These are phyloP conservation scores for Zelleria hepariella DNA, from an alignment of 2,888 invertebrate species.

Conservation along the genomic window DNA sequence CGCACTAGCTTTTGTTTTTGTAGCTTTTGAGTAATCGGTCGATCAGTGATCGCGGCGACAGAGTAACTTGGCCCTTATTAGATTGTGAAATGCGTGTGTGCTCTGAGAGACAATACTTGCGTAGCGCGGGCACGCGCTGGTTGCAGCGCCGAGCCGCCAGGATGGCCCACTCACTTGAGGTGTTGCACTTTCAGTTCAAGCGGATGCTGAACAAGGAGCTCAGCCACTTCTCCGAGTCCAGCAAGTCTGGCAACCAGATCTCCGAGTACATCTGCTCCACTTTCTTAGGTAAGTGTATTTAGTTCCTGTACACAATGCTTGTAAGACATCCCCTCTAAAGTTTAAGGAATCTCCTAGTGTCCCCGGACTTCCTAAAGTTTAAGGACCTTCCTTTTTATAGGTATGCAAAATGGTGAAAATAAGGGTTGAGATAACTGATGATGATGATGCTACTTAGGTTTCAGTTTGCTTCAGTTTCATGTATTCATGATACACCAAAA, in stretches of 20 bases:
- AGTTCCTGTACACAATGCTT: neutral
- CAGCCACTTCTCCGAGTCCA: conserved; percentile 98
- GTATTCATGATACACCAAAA: no score
- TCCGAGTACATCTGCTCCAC: conserved; percentile 99
- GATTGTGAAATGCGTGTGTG: conserved; percentile 61
- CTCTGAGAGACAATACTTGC: conserved; percentile 54
- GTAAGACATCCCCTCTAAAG: no score
- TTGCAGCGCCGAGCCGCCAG: conserved; percentile 42
- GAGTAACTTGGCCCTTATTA: neutral
- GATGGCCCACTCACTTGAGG: conserved; percentile 59
- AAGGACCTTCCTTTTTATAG: no score
- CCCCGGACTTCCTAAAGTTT: no score
- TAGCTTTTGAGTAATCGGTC: neutral
- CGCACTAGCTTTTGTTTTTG: neutral
- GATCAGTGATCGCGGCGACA: neutral
- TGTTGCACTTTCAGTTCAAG: conserved; percentile 88
- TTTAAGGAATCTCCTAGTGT: no score
- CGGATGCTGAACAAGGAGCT: conserved; percentile 99
- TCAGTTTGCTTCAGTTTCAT: no score
- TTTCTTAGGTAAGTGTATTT: conserved; percentile 89
- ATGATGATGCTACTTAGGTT: no score
- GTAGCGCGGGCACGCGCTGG: conserved; percentile 50
- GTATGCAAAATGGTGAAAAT: no score
- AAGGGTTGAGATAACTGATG: no score
- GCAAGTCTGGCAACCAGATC: conserved; percentile 99